Base-by-base conservation (phyloP, 2,113 vertebrate genomes). In the Microcebus lehilahytsara region DNA sequence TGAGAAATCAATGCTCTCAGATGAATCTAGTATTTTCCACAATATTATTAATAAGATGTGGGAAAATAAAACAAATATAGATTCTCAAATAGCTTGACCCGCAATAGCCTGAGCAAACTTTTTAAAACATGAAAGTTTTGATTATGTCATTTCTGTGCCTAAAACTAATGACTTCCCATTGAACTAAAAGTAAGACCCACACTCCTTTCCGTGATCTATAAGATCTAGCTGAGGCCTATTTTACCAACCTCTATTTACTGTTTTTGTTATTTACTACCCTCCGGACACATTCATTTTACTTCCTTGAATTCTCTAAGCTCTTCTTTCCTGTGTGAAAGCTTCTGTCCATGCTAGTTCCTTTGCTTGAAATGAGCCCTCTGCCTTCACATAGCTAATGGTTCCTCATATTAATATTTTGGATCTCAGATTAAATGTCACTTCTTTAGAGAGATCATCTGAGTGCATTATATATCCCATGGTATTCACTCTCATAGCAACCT, bases 371-470 rank as follows among this genome's bases (percentile, higher is more conserved):
- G 19, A 79, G 16, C 25, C 19, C 9, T 88, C n/a, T 9, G 32
- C 11, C 10, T 77, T 95, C 80, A 80, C 30, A 22, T 96, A 51
- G 4, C 34, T 86, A 95, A 62, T 75, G 37, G 25, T 9, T 95
- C n/a, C 51, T 77, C 7, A 64, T 84, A 56, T 56, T 56, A 56
- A 56, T 56, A 93, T 58, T 96, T 86, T 84, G 56, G 22, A 88
- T 88, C 23, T 88, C n/a, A 80, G 17, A 85, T 67, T 75, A 92
- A 94, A 91, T 62, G 3, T 77, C 64, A 53, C 22, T 93, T 95
- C 16, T 46, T 84, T 72, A 53, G 20, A 53, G 40, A 72, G 9
- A 25, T 9, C 32, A 89, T 34, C 32, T 75, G 17, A 30, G 8
- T 85, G 14, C 79, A 20, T 72, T 88, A 74, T 51, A 53, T 16